Evolutionary conservation across 2,888 invertebrate genomes (phyloP).

Genomic region (Sarcophaga variegata): DNA sequence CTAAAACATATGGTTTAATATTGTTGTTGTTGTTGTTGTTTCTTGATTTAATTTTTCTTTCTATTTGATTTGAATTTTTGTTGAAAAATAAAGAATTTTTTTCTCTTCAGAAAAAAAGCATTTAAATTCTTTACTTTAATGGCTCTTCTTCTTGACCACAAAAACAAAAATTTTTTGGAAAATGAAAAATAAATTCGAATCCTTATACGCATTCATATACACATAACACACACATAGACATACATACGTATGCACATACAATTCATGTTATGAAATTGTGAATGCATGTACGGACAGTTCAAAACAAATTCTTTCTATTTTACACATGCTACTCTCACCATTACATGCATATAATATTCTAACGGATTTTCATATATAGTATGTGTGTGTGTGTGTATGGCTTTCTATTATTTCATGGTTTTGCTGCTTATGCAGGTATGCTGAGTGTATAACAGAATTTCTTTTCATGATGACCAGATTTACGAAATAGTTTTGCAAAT

Average conservation of each 20-base stretch:
- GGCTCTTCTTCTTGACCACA: constrained; percentile 39
- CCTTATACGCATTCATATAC: not conserved
- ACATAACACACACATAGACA: not conserved
- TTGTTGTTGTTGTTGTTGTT: not conserved
- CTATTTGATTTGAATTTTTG: not conserved
- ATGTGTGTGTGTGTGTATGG: too few relatives aligned
- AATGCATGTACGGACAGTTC: not conserved
- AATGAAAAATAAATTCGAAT: not conserved
- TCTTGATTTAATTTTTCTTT: not conserved
- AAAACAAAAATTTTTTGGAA: not conserved
- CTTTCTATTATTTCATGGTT: too few relatives aligned
- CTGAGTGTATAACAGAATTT: too few relatives aligned
- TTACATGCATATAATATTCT: too few relatives aligned
- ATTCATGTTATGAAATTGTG: not conserved
- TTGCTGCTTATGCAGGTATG: too few relatives aligned
- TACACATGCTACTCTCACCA: not conserved
- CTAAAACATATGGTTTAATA: not conserved
- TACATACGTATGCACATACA: not conserved
- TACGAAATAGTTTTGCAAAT: too few relatives aligned
- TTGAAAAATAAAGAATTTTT: not conserved
- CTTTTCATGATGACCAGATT: too few relatives aligned
- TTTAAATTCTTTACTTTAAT: constrained; percentile 46
- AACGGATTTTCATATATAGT: too few relatives aligned
- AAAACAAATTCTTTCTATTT: not conserved
- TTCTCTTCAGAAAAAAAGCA: constrained; percentile 14